These are phyloP conservation scores for Myotis davidii DNA, from an alignment of 2,113 vertebrate species.

Conservation along the genomic window DNA sequence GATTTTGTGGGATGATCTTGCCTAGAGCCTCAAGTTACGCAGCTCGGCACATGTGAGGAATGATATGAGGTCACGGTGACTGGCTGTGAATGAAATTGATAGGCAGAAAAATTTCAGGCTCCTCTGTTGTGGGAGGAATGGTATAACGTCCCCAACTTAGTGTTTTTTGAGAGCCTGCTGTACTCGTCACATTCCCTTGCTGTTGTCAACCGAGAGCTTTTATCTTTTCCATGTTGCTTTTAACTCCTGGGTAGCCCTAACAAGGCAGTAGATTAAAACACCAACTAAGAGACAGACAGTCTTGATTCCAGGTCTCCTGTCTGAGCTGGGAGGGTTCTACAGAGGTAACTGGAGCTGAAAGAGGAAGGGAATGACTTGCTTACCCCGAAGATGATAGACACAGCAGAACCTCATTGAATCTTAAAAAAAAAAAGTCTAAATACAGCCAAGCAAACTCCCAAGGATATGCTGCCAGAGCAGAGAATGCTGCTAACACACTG, in stretches of 20 bases:
- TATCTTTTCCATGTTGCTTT: background rate
- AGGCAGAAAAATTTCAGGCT: background rate
- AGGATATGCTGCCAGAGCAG: background rate
- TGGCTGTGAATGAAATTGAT: background rate
- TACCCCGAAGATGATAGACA: background rate
- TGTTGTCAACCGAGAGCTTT: background rate
- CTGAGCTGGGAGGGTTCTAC: background rate
- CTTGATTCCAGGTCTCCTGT: background rate
- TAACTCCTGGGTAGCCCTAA: background rate
- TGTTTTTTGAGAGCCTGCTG: background rate
- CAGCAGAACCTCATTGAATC: background rate
- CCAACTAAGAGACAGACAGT: background rate
- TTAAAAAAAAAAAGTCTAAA: background rate
- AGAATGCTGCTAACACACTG: rapidly evolving
- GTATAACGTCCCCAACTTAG: background rate
- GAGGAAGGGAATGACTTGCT: background rate
- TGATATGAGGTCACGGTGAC: background rate
- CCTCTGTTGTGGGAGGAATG: background rate
- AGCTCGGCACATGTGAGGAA: background rate
- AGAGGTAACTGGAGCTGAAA: background rate
- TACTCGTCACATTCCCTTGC: background rate
- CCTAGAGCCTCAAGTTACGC: background rate
- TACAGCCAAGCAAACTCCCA: background rate
- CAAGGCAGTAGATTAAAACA: background rate
- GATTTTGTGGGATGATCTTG: background rate